phyloP scores from a whole-genome alignment of 2,797 vertebrate genomes.

The Falco rusticolus region DNA sequence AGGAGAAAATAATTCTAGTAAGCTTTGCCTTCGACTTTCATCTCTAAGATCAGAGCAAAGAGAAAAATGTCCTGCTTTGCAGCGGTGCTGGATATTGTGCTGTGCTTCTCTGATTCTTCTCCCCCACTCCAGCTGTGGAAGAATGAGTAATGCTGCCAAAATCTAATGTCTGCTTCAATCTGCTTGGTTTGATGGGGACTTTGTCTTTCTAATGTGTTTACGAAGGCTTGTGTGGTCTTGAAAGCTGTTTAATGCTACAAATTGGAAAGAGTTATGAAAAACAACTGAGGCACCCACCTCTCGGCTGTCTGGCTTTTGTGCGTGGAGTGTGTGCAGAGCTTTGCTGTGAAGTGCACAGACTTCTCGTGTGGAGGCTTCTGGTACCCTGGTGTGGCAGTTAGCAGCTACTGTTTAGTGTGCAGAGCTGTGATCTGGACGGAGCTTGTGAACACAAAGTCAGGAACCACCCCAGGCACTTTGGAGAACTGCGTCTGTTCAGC shows the following conservation, averaged over 20 bases:
- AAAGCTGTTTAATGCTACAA: neutral
- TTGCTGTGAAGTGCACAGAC: rapidly evolving
- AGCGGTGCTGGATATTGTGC: neutral
- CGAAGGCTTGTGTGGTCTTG: neutral
- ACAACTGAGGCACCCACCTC: neutral
- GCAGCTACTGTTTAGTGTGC: neutral
- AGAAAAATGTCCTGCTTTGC: neutral
- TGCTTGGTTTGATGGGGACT: neutral
- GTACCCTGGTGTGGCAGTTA: neutral
- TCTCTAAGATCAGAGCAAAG: neutral
- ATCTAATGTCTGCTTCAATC: neutral
- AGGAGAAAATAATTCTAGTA: neutral
- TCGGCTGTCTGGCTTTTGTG: neutral
- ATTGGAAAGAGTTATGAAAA: neutral
- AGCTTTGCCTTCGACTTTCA: neutral
- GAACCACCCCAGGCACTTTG: rapidly evolving
- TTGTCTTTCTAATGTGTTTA: neutral
- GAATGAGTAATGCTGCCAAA: neutral
- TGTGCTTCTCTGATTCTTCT: neutral
- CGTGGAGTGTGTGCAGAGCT: neutral
- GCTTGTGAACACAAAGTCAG: neutral
- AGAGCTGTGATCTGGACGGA: neutral
- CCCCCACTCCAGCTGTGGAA: neutral
- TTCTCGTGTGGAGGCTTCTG: rapidly evolving
- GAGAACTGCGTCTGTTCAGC: neutral